Percentiles rank a stretch among this genome's conserved stretches.
phyloP scores from a whole-genome alignment of 1,140 invertebrate genomes.

The Zaprionus nigranus region DNA sequence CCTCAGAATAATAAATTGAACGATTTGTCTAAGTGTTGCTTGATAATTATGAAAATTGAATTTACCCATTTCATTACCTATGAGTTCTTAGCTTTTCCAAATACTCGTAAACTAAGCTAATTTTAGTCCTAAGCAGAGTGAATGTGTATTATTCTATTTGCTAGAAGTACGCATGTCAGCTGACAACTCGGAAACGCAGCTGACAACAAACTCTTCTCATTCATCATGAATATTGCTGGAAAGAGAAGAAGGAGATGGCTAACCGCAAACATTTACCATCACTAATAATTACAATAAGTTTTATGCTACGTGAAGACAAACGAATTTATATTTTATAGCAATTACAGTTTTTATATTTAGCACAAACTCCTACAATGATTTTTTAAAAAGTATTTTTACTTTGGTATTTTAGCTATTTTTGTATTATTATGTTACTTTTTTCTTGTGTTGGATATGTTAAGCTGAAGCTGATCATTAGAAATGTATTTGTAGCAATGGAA shows the following conservation, averaged over 20 bases:
- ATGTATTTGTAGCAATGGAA: neutral
- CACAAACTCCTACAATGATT: too few relatives aligned
- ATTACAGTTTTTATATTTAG: neutral
- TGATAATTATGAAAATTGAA: too few relatives aligned
- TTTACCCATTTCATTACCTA: too few relatives aligned
- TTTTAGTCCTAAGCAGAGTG: neutral
- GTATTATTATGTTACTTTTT: neutral
- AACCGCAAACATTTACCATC: neutral
- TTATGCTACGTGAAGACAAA: too few relatives aligned
- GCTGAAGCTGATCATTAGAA: conserved; percentile 9
- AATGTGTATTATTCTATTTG: neutral
- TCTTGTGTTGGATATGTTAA: conserved; percentile 8
- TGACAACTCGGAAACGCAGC: neutral
- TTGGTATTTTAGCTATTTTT: neutral
- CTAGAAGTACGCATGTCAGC: neutral
- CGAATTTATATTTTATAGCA: neutral
- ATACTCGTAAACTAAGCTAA: neutral
- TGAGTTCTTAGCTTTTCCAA: neutral
- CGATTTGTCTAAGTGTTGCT: too few relatives aligned
- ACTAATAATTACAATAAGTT: neutral
- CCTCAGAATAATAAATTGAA: too few relatives aligned
- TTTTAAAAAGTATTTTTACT: too few relatives aligned
- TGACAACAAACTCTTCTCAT: conserved; percentile 25
- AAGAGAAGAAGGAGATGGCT: neutral
- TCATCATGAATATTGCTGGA: conserved; percentile 15